Evolutionary conservation across 2,888 invertebrate genomes (phyloP), one percentile per base, ranked within the genome.

Genomic region (Silvanus unidentatus): DNA sequence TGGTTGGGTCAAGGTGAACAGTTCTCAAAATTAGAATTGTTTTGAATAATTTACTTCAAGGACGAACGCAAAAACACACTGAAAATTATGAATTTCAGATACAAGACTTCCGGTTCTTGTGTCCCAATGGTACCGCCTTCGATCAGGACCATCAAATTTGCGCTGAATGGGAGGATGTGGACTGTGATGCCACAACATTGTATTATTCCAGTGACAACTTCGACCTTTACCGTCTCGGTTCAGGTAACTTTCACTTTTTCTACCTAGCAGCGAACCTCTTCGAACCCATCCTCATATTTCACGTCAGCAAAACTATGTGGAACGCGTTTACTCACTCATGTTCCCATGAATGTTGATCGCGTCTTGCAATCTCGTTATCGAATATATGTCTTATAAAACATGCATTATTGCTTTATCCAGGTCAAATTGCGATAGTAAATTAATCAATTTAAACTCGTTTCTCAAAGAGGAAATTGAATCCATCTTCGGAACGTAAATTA

Each of bases 71-170:
- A n/a, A n/a, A n/a, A n/a, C n/a, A n/a, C n/a, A n/a, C n/a, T n/a
- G n/a, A n/a, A n/a, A n/a, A n/a, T n/a, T n/a, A n/a, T n/a, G n/a
- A n/a, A n/a, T n/a, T n/a, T n/a, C n/a, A 82, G 82, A 73, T 87
- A 47, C 79, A 86, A 69, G 87, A 88, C 74, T 88, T 84, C 77
- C 81, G 89, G 64, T 92, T 92, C 75, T 79, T 90, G 67, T 92
- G 91, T 65, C 91, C 91, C 29, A 91, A 92, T 59, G 87, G 88
- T 57, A 92, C 92, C 1, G 82, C 90, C 54, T 93, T 93, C 74
- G 91, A 93, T 72, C 91, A 92, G 69, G 90, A 91, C 68, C 88
- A 89, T 45, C 89, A 91, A 73, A 92, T 91, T 15, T 93, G 92
- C 69, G 92, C 92, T 38, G 87, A 91, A 63, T 90, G 90, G 86